Conservation (phyloP, 1,140 invertebrate genomes). For the Tetragnatha versicolor region DNA sequence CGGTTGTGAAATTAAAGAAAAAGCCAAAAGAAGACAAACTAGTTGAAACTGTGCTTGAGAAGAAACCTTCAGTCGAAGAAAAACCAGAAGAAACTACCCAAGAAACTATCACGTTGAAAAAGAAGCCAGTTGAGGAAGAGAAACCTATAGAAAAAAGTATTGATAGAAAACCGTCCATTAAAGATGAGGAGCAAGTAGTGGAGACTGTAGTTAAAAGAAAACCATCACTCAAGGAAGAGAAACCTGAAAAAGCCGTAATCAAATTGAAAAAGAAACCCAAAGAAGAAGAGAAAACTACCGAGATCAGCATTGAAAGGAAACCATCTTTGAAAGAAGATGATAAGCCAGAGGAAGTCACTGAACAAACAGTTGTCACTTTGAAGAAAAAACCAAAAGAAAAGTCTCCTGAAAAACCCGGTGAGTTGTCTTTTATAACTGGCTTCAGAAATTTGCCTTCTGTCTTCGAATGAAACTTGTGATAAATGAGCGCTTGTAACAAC, state of each 20-base stretch:
- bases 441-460: no score
- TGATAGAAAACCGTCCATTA: slow-evolving; percentile 7
- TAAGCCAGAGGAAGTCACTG: slow-evolving; percentile 40
- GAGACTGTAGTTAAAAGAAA: slow-evolving; percentile 18
- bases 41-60: background rate
- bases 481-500: no score
- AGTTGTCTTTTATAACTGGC: no score
- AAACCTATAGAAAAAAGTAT: background rate
- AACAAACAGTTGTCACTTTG: slow-evolving; percentile 55
- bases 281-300: slow-evolving; percentile 14
- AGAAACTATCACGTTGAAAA: no score
- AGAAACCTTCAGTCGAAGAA: slow-evolving; percentile 27
- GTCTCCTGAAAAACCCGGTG: slow-evolving; percentile 1
- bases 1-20: slow-evolving; percentile 16
- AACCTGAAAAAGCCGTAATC: slow-evolving; percentile 27
- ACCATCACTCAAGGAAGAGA: slow-evolving; percentile 29
- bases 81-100: slow-evolving; percentile 1
- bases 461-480: no score
- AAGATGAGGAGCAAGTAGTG: slow-evolving; percentile 4
- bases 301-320: slow-evolving; percentile 29
- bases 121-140: slow-evolving; percentile 37
- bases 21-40: slow-evolving; percentile 48
- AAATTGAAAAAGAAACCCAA: slow-evolving; percentile 23
- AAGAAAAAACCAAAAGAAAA: slow-evolving; percentile 63
- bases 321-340: slow-evolving; percentile 12